Conservation (phyloP, 2,888 invertebrate species). For the Dicycla oo region DNA sequence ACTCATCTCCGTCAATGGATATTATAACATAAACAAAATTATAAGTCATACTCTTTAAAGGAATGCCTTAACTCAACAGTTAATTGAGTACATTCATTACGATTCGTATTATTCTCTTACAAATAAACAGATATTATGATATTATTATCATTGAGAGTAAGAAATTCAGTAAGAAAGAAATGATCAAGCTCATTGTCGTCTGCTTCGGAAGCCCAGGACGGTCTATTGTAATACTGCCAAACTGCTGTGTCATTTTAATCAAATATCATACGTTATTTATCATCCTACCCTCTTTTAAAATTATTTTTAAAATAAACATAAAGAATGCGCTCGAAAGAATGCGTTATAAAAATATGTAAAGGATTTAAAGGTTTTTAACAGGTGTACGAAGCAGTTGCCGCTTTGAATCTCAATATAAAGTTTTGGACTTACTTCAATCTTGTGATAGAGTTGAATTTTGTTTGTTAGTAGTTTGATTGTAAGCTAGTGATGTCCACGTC, state of each 20-base stretch:
- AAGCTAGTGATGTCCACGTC: constrained; percentile 70
- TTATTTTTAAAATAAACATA: constrained; percentile 79
- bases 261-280: constrained; percentile 80
- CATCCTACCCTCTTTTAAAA: constrained; percentile 73
- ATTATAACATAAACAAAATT: constrained; percentile 13
- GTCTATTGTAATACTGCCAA: constrained; percentile 68
- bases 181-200: constrained; percentile 68
- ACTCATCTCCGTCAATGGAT: constrained; percentile 17
- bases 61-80: constrained; percentile 23
- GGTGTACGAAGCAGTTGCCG: constrained; percentile 79
- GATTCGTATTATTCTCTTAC: constrained; percentile 53
- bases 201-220: constrained; percentile 76
- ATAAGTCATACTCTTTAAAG: constrained; percentile 35
- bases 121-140: constrained; percentile 52
- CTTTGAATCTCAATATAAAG: constrained; percentile 41
- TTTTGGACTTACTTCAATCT: constrained; percentile 30
- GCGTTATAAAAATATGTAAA: constrained; percentile 87
- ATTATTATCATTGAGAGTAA: constrained; percentile 60
- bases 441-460: constrained; percentile 42
- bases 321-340: constrained; percentile 83
- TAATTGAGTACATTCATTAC: constrained; percentile 59
- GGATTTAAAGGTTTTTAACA: constrained; percentile 85
- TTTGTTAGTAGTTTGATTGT: constrained; percentile 19
- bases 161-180: constrained; percentile 73
- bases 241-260: constrained; percentile 83